These are phyloP conservation scores for Ursus arctos DNA, from an alignment of 2,113 vertebrate species.

Conservation along the genomic window DNA sequence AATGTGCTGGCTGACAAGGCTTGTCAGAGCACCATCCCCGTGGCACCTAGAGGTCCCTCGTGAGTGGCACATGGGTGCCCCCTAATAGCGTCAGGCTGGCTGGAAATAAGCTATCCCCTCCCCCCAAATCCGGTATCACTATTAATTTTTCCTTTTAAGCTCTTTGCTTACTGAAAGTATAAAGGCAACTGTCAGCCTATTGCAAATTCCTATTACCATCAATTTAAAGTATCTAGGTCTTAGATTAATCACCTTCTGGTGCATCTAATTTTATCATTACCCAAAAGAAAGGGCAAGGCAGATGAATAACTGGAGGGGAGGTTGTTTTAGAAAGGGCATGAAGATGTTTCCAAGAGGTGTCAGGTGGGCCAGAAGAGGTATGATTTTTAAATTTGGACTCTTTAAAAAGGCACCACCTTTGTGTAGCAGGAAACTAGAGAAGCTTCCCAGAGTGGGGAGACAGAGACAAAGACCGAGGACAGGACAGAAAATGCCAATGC, in stretches of 20 bases:
- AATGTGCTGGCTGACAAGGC: background rate
- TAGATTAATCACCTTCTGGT: constrained; percentile 18
- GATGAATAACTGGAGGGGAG: background rate
- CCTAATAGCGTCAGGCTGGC: background rate
- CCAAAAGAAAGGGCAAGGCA: background rate
- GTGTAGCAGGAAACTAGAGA: background rate
- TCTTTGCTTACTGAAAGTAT: background rate
- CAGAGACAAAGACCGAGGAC: background rate
- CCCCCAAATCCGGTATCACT: background rate
- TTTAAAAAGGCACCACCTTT: background rate
- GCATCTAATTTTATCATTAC: constrained; percentile 60
- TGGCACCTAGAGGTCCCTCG: background rate
- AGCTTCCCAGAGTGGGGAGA: background rate
- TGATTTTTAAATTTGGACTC: background rate
- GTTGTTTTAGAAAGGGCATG: background rate
- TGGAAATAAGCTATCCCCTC: background rate
- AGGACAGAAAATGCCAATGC: background rate
- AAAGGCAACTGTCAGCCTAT: constrained; percentile 25
- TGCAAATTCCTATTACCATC: constrained; percentile 1
- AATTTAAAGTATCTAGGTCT: background rate
- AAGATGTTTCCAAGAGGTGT: background rate
- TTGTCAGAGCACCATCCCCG: background rate
- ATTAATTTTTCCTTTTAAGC: constrained; percentile 9
- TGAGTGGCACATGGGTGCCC: background rate
- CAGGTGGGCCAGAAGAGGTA: background rate